Evolutionary conservation across 2,113 vertebrate species (phyloP).

Genomic region (Apaloderma vittatum): DNA sequence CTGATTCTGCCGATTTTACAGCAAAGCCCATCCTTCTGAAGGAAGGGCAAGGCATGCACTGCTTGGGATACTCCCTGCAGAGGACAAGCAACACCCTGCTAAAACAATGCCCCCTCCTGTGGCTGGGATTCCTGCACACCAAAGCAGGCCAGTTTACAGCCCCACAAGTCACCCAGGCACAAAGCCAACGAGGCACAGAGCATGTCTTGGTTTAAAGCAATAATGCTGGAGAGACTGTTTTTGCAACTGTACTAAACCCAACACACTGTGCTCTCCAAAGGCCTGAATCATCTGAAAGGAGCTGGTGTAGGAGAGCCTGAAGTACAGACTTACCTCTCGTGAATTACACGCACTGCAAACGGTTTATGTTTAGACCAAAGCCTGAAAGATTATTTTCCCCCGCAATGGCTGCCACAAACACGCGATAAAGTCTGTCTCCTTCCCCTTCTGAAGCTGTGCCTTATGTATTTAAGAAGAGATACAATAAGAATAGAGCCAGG

Average conservation of each 20-base stretch:
- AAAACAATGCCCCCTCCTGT: neutral
- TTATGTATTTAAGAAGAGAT: neutral
- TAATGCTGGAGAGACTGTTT: neutral
- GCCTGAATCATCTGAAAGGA: neutral
- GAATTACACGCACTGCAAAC: neutral
- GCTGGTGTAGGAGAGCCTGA: neutral
- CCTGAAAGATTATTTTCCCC: accelerated
- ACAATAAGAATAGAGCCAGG: neutral
- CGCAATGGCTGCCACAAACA: neutral
- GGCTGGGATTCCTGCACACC: accelerated
- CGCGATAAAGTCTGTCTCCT: neutral
- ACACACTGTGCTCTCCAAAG: neutral
- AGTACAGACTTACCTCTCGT: neutral
- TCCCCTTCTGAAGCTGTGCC: neutral
- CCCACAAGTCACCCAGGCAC: neutral
- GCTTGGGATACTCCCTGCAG: neutral
- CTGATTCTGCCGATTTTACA: neutral
- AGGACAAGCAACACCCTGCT: neutral
- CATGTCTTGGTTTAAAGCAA: neutral
- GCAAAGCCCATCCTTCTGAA: neutral
- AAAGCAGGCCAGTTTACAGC: neutral
- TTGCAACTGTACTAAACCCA: neutral
- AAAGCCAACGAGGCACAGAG: neutral
- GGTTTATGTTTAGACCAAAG: neutral
- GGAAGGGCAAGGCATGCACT: neutral